phyloP scores from a whole-genome alignment of 2,797 vertebrate genomes.

The Simalia tracyae region DNA sequence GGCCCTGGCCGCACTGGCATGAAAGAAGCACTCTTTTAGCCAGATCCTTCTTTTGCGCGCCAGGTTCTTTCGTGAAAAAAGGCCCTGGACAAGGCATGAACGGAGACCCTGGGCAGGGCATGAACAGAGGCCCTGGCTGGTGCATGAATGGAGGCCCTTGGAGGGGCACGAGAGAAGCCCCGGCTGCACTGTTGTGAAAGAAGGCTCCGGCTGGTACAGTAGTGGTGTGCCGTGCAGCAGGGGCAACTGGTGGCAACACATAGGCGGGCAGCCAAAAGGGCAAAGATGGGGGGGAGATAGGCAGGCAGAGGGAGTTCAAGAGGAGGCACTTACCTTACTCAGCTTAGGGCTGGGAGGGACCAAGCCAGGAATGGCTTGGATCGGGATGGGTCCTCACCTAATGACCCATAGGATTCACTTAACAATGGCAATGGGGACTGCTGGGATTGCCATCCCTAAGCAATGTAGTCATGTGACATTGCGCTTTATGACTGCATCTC shows the following conservation, averaged over 20 bases:
- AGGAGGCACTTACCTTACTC: not conserved
- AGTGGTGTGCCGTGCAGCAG: no score
- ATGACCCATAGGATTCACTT: not conserved
- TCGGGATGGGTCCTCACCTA: not conserved
- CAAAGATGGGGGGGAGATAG: not conserved
- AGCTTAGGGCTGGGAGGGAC: not conserved
- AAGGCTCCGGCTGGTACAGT: no score
- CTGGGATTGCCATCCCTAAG: not conserved
- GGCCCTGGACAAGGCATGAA: no score
- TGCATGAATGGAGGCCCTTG: not conserved
- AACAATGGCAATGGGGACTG: not conserved
- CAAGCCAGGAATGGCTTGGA: not conserved
- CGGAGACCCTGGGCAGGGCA: not conserved
- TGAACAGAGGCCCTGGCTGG: not conserved
- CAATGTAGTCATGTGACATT: not conserved
- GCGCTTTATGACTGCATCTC: not conserved
- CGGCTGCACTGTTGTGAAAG: no score
- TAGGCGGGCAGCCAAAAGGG: not conserved
- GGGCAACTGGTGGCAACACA: not conserved
- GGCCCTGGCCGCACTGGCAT: not conserved
- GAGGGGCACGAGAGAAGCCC: no score
- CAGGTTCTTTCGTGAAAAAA: not conserved
- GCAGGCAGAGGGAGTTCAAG: not conserved
- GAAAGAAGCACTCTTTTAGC: not conserved
- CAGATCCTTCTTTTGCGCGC: not conserved